Evolutionary conservation across 2,888 invertebrate genomes (phyloP), one percentile per base, ranked within the genome.

Genomic region (Sylvicola cinctus): DNA sequence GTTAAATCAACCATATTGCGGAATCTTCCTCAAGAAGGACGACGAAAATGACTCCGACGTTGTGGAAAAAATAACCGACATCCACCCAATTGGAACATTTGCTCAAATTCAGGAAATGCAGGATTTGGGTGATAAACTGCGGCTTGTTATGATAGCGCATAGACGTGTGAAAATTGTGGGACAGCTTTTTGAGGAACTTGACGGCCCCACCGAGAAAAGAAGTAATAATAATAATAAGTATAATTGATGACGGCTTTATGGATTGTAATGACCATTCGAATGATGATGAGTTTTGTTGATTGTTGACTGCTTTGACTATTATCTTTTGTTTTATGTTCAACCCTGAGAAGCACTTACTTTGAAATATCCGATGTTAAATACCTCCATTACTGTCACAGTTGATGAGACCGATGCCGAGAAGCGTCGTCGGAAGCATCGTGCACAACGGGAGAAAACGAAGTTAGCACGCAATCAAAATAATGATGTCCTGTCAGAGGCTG

Each of bases 21-120:
- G 96, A 4, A 79, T 98, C 33, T 99, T 99, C 52, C 62, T 99
- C 44, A 91, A 93, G 49, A 87, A 78, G 51, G 75, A 77, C 48
- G 84, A 87, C 49, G 87, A 81, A 43, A 83, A 83, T 50, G 84
- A 88, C 42, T 64, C 74, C 0, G 95, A 95, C 50, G 65, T 90
- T 13, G 81, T 96, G 1, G 65, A 74, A 10, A 77, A 66, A 35
- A 49, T 95, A 16, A 73, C 79, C 39, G 95, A 98, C 41, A 66
- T 99, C 27, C 83, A 93, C 52, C 61, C 70, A 34, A 69, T 93
- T 16, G 98, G 98, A 7, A 87, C 93, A 3, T 99, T 98, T 58
- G 96, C 91, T 7, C 93, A 96, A 61, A 95, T 98, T 42, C 87
- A 91, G 45, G 96, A 98, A 58, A 72, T 98, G 61, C 91, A 95